Evolutionary conservation across 2,888 invertebrate species (phyloP).

Genomic region (Adelphocoris suturalis): DNA sequence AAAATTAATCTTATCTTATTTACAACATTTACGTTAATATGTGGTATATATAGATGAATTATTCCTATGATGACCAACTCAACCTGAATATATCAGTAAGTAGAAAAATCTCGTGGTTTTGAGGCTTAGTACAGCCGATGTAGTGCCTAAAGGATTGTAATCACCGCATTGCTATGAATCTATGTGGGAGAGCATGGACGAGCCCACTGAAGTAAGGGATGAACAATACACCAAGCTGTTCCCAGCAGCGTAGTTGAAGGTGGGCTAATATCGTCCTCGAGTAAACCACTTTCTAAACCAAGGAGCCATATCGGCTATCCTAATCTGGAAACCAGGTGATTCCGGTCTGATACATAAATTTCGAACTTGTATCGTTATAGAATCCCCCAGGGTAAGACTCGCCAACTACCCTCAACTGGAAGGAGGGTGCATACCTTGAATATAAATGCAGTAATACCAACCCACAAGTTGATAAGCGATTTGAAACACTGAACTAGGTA

Average conservation of each 20-base stretch:
- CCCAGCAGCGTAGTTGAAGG: not conserved
- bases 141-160: too few species aligned
- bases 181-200: too few species aligned
- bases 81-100: too few species aligned
- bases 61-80: too few species aligned
- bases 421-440: conserved; percentile 38
- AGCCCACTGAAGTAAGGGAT: not conserved
- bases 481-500: conserved; percentile 46
- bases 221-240: not conserved
- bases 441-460: conserved; percentile 46
- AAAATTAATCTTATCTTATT: too few species aligned
- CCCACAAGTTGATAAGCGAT: conserved; percentile 46
- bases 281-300: conserved; percentile 19
- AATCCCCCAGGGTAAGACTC: conserved; percentile 47
- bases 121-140: too few species aligned
- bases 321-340: conserved; percentile 59
- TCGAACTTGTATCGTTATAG: conserved; percentile 60
- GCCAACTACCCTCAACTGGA: conserved; percentile 43
- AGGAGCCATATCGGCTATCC: conserved; percentile 53
- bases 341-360: conserved; percentile 59
- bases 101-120: too few species aligned
- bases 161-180: too few species aligned
- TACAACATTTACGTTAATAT: too few species aligned
- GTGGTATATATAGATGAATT: too few species aligned
- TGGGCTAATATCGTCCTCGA: not conserved